These are phyloP conservation scores for Spodoptera frugiperda DNA, from an alignment of 1,140 invertebrate species.

Conservation along the genomic window DNA sequence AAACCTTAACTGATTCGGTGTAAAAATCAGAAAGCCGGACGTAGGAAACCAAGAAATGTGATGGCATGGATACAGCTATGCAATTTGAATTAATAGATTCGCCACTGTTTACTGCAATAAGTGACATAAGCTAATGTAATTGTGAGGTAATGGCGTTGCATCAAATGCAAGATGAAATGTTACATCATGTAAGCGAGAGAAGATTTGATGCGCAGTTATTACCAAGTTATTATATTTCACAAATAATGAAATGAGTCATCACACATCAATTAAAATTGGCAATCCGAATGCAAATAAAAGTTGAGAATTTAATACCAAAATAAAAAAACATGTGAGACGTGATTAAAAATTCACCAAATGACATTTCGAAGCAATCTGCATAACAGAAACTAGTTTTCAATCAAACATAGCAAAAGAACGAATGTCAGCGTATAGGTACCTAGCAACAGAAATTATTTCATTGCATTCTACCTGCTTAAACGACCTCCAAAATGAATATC, in stretches of 20 bases:
- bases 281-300: conserved; percentile 6
- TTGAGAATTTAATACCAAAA: not conserved
- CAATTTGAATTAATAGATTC: not conserved
- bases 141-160: conserved; percentile 17
- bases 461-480: not conserved
- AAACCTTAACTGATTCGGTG: not conserved
- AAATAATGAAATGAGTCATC: not conserved
- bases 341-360: not conserved
- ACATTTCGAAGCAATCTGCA: not conserved
- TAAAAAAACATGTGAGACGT: not conserved
- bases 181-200: not conserved
- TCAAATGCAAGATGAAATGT: conserved; percentile 20
- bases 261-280: not conserved
- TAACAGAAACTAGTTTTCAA: conserved; percentile 4
- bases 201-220: conserved; percentile 30
- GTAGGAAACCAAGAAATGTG: conserved; percentile 26
- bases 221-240: not conserved
- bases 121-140: conserved; percentile 7
- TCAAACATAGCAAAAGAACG: not conserved
- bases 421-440: not conserved
- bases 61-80: conserved; percentile 16
- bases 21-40: conserved; percentile 27
- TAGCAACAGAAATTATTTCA: not conserved
- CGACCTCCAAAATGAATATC: conserved; percentile 15
- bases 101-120: not conserved